A percentile compares a stretch with the other conserved stretches of the same genome.
These are phyloP conservation scores for Limenitis camilla DNA, from an alignment of 2,888 invertebrate genomes.

Conservation along the genomic window DNA sequence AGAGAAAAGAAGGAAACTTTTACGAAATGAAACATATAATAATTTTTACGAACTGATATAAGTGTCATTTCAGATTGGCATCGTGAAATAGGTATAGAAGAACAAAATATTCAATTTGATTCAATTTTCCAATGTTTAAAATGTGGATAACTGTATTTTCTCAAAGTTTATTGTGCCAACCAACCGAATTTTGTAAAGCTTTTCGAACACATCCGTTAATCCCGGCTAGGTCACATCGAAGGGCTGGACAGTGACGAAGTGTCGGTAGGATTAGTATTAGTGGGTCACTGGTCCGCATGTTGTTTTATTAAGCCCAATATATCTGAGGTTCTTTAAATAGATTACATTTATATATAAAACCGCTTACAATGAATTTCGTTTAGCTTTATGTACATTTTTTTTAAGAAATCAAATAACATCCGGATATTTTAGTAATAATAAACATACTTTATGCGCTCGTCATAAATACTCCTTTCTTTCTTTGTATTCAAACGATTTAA, in stretches of 20 bases:
- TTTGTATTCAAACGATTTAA: no score
- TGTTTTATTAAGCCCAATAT: constrained; percentile 30
- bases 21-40: no score
- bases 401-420: no score
- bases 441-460: no score
- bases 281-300: constrained; percentile 28
- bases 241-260: constrained; percentile 56
- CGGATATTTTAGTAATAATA: no score
- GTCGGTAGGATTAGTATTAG: constrained; percentile 30
- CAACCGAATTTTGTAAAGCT: constrained; percentile 25
- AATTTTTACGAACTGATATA: no score
- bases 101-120: no score
- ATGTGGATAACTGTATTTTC: constrained; percentile 3
- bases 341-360: constrained; percentile 3
- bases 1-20: no score
- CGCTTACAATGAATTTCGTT: not conserved
- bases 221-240: constrained; percentile 51
- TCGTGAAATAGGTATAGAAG: no score
- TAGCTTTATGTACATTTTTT: no score
- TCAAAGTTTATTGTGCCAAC: constrained; percentile 14
- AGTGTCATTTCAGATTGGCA: no score
- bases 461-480: no score
- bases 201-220: constrained; percentile 62
- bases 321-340: constrained; percentile 9
- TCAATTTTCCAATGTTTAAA: not conserved